A percentile compares a stretch with the other conserved stretches of the same genome.
Conservation (phyloP, 2,888 invertebrate genomes). For the Bombylius discolor region DNA sequence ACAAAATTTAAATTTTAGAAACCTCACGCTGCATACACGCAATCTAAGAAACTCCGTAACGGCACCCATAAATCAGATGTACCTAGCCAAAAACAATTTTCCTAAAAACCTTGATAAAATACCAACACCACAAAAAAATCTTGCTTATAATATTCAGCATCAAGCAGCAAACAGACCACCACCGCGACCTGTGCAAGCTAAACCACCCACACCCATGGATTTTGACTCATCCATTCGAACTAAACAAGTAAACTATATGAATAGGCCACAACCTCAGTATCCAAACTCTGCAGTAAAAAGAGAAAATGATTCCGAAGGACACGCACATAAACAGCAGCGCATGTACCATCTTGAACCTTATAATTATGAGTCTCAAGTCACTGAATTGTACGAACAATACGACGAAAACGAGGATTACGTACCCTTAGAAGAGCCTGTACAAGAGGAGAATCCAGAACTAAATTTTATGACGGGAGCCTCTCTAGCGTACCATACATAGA, state of each 20-base stretch:
- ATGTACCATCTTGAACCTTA: no score
- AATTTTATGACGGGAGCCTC: conserved; percentile 1
- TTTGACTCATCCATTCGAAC: neutral
- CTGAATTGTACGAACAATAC: neutral
- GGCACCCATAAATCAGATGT: neutral
- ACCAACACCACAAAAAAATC: neutral
- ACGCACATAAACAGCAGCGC: no score
- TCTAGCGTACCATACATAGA: conserved; percentile 6
- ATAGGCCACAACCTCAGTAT: neutral
- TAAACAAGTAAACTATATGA: neutral
- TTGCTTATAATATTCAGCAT: conserved; percentile 2
- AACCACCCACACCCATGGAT: neutral
- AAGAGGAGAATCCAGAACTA: neutral
- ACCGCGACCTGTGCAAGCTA: neutral
- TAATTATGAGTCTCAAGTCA: neutral
- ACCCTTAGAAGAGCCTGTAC: neutral
- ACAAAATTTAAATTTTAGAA: conserved; percentile 2
- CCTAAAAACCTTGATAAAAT: neutral
- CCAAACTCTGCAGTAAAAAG: no score
- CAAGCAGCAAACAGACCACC: neutral
- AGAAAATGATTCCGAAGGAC: no score
- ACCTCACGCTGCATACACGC: neutral
- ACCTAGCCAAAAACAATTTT: neutral
- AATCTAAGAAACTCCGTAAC: neutral
- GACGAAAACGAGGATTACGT: neutral